Evolutionary conservation across 30 jellyfish, hydroid and myxozoan genomes (phyloP), one percentile per base, ranked within the genome.

Genomic region (Chrysaora quinquecirrha): DNA sequence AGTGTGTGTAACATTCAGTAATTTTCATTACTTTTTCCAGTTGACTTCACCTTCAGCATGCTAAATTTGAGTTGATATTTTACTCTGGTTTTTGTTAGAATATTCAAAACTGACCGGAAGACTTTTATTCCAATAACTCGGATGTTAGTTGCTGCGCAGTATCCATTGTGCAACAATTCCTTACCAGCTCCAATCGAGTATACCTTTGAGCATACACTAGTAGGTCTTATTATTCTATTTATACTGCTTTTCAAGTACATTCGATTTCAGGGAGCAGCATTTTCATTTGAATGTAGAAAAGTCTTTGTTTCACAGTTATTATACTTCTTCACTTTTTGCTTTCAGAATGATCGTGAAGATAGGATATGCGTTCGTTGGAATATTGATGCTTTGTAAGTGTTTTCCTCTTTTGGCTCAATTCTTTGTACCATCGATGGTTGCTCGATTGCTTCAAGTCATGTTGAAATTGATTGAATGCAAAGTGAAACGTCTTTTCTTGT

Each of bases 151-250:
- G 88, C 97, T 74, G n/a, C 23, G 3, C 99, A 95, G 48, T 87
- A 83, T 73, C 99, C 99, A 68, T 80, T 29, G 64, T 95, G 99
- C 85, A 84, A 95, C 56, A 70, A 49, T 20, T 72, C 96, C 16
- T 54, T 87, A 38, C 97, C 99, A 1, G 84, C 73, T 38, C 93
- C 97, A 29, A 70, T 89, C 27, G 80, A 75, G 6, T 95, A 61
- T 54, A 86, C 99, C 0, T 95, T 95, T 43, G 97, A 95, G 69
- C 99, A 95, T 63, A 70, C 90, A 30, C 60, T 75, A 27, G 96
- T 88, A 80, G 48, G 89, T 52, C 7, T 29, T 31, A 3, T 52
- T 23, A 9, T 10, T 49, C 27, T 1, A 12, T 22, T 75, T 14
- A 11, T 10, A 24, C 58, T 24, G 11, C 24, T 65, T 65, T 25